Conservation (phyloP, 2,113 vertebrate species). For the Ibidorhyncha struthersii region DNA sequence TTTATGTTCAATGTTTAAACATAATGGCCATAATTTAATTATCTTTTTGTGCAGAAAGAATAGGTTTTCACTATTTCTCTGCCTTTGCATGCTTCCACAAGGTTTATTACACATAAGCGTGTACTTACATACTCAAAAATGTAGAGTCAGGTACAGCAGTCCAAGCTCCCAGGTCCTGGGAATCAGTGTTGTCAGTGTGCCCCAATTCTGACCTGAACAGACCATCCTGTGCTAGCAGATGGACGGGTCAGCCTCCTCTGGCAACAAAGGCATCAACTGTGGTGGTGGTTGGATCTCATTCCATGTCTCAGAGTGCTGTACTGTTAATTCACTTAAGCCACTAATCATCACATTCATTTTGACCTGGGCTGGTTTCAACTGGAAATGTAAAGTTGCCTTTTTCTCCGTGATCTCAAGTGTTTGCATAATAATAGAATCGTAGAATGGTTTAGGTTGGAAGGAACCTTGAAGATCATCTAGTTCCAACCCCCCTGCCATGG, state of each 20-base stretch:
- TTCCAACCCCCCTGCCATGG: no score
- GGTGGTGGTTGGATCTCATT: background rate
- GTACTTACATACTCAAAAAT: background rate
- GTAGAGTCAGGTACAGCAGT: background rate
- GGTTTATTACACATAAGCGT: background rate
- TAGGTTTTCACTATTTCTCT: background rate
- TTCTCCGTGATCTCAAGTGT: background rate
- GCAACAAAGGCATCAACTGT: background rate
- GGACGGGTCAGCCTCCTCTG: background rate
- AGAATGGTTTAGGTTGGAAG: no score
- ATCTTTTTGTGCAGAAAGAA: background rate
- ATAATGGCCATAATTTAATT: background rate
- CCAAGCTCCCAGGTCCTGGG: background rate
- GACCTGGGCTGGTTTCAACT: background rate
- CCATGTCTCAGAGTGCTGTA: background rate
- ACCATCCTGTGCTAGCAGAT: background rate
- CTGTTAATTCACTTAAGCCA: conserved; percentile 13
- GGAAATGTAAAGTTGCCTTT: background rate
- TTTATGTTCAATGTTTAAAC: background rate
- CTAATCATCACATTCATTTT: background rate
- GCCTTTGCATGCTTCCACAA: background rate
- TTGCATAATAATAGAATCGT: no score
- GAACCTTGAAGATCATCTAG: no score
- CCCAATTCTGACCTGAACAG: background rate
- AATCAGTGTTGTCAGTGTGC: background rate